These are phyloP conservation scores for Enteromius unitaeniatus DNA, from an alignment of 2,797 vertebrate species.

Conservation along the genomic window DNA sequence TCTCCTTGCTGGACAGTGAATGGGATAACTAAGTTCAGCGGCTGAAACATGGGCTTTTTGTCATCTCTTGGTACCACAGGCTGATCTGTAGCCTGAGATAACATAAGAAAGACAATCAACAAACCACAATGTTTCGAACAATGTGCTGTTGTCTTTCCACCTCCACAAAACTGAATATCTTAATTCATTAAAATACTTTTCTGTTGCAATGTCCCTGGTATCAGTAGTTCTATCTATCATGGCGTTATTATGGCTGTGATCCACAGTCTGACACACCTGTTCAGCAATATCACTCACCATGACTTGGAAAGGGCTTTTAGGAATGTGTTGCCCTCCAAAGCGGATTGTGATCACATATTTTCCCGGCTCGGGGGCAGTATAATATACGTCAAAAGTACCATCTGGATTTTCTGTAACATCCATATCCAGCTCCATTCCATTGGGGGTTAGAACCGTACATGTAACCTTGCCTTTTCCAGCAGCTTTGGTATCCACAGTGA, in stretches of 20 bases:
- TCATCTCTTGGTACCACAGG: slow-evolving; percentile 84
- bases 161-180: background rate
- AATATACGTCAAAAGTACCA: slow-evolving; percentile 97
- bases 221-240: background rate
- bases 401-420: slow-evolving; percentile 95
- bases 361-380: slow-evolving; percentile 93
- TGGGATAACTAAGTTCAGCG: slow-evolving; percentile 93
- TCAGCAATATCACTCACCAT: slow-evolving; percentile 78
- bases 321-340: slow-evolving; percentile 94
- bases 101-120: slow-evolving; percentile 3
- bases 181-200: background rate
- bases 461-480: slow-evolving; percentile 98
- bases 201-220: background rate
- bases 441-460: slow-evolving; percentile 91
- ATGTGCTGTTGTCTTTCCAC: background rate
- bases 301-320: slow-evolving; percentile 96
- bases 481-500: slow-evolving; percentile 95
- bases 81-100: slow-evolving; percentile 88
- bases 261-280: background rate
- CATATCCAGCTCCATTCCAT: slow-evolving; percentile 93
- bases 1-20: slow-evolving; percentile 94
- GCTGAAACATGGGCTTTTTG: slow-evolving; percentile 87
- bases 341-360: slow-evolving; percentile 97
- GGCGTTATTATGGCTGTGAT: background rate
- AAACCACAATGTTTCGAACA: background rate